Evolutionary conservation across 1,140 invertebrate species (phyloP).

Genomic region (Pseudoatta argentina): DNA sequence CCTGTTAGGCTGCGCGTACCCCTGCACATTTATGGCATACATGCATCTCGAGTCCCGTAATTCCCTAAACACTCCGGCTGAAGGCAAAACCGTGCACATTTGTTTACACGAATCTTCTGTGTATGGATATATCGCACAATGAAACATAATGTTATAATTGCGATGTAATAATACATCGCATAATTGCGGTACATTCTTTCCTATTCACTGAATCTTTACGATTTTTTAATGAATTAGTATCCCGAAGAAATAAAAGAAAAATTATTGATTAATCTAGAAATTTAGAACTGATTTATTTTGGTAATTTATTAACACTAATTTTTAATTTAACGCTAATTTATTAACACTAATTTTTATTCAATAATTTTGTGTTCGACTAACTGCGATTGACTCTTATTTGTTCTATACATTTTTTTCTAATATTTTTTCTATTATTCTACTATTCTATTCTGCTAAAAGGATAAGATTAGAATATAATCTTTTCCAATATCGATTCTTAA

Average conservation of each 20-base stretch:
- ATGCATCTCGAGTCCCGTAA: constrained; percentile 42
- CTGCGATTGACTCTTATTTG: too few relatives aligned
- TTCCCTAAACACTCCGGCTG: constrained; percentile 3
- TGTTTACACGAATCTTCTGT: not conserved
- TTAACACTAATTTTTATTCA: not conserved
- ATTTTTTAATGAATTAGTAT: not conserved
- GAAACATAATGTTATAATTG: not conserved
- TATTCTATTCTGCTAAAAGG: not conserved
- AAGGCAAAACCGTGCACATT: not conserved
- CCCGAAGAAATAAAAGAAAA: not conserved
- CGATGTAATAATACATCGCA: not conserved
- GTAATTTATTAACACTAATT: not conserved
- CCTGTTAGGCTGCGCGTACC: constrained; percentile 41
- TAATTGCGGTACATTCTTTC: not conserved
- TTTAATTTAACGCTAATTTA: not conserved
- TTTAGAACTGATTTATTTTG: not conserved
- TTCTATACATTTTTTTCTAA: too few relatives aligned
- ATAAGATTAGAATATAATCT: constrained; percentile 10
- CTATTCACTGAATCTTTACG: not conserved
- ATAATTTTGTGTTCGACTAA: too few relatives aligned
- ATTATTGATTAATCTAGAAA: not conserved
- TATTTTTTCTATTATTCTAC: too few relatives aligned
- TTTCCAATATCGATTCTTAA: not conserved
- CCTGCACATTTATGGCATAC: constrained; percentile 36
- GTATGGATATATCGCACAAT: not conserved